Base-by-base conservation (phyloP, 2,888 invertebrate species). In the Pecten maximus region DNA sequence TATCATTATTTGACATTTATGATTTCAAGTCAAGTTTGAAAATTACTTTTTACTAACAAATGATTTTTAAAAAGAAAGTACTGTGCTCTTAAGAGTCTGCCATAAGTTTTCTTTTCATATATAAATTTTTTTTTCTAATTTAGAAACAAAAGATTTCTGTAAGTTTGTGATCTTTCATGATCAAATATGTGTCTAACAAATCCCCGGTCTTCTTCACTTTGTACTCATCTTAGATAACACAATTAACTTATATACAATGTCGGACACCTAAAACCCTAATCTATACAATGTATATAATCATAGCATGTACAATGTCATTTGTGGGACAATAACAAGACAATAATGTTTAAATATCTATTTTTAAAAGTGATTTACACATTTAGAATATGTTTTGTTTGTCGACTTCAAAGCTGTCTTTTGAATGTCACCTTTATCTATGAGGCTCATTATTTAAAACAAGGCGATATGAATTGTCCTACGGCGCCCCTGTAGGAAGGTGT, bases 91-190 rank as follows among this genome's bases (percentile, higher is more conserved):
- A n/a, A n/a, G n/a, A 23, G n/a, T 54, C n/a, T 54, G 54, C n/a
- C 0, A 23, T 54, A 23, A 44, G 44, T 44, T 44, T 44, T 44
- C 12, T 44, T 4, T 54, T 12, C 15, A 16, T 74, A 35, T 74
- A 3, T 74, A 8, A 35, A 44, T 44, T 74, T 74, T 35, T 28
- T 28, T 74, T 54, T n/a, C 23, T 8, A 54, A 74, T 35, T 74
- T 74, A 74, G 74, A 74, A 74, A 74, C 74, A 74, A 74, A 74
- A 74, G 74, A 74, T 74, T 74, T 35, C 74, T 74, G 74, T 74
- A 74, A 74, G 74, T 74, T 8, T 74, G 54, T 54, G 8, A 74
- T 35, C 74, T 35, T 74, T 35, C 12, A 8, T 35, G 35, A 74
- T 35, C 35, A 74, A n/a, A 15, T 35, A 28, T 28, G 10, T 15